phyloP scores from a whole-genome alignment of 2,888 invertebrate species.

The Protophormia terraenovae region DNA sequence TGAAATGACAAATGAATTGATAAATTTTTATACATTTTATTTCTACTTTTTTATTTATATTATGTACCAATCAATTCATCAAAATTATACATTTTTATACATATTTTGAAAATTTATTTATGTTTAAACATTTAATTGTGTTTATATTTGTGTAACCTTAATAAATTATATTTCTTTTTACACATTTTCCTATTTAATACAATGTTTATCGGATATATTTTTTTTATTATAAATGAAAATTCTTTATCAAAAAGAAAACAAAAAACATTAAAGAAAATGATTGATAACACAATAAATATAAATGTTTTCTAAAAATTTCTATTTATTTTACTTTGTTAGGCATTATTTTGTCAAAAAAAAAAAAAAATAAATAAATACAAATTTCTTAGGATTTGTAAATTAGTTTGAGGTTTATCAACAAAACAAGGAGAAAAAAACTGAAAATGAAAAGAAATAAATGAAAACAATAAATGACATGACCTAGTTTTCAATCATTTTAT shows the following conservation, averaged over 20 bases:
- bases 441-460: not conserved
- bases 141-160: not conserved
- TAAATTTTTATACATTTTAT: not conserved
- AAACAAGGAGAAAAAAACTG: not conserved
- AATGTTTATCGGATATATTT: not conserved
- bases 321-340: slow-evolving; percentile 1
- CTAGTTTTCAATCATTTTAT: not conserved
- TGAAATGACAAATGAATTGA: not conserved
- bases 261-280: slow-evolving; percentile 2
- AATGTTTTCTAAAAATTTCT: not conserved
- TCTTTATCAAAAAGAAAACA: not conserved
- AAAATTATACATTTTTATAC: not conserved
- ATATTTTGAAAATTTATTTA: not conserved
- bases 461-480: not conserved
- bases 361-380: not conserved
- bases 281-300: slow-evolving; percentile 20
- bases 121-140: not conserved
- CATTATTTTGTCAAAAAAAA: not conserved
- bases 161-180: not conserved
- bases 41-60: not conserved
- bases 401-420: not conserved
- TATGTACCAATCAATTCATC: slow-evolving; percentile 4
- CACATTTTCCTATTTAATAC: not conserved
- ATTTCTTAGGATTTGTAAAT: not conserved
- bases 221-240: not conserved